Conservation (phyloP, 2,797 vertebrate species). For the Perodicticus potto region DNA sequence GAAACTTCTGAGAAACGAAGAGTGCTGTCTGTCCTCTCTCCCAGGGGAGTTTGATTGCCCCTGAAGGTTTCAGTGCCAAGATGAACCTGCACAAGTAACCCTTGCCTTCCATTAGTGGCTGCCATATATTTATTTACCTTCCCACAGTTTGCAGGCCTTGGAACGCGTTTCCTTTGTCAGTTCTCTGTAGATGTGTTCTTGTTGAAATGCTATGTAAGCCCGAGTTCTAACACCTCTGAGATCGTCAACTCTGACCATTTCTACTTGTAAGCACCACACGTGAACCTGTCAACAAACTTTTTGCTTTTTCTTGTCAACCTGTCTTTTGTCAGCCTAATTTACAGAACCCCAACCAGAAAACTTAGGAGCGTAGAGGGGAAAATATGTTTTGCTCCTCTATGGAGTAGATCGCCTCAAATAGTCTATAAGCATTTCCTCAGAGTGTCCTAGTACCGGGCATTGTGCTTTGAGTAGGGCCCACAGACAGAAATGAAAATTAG, state of each 20-base stretch:
- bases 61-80: not conserved
- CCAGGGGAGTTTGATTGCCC: too few relatives aligned
- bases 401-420: not conserved
- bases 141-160: too few relatives aligned
- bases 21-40: not conserved
- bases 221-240: not conserved
- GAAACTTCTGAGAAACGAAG: not conserved
- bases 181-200: not conserved
- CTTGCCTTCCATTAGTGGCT: not conserved
- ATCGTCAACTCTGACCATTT: too few relatives aligned
- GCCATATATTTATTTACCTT: not conserved
- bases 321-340: not conserved
- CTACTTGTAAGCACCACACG: not conserved
- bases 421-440: not conserved
- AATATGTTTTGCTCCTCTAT: not conserved
- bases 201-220: too few relatives aligned
- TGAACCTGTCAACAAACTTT: not conserved
- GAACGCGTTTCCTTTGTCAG: too few relatives aligned
- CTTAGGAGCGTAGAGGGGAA: not conserved
- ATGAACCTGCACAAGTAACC: not conserved
- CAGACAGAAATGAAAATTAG: not conserved
- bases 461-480: not conserved
- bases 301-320: not conserved
- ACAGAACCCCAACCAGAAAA: not conserved
- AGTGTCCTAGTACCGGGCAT: not conserved